Conservation (phyloP, 1,140 invertebrate species). For the Drosophila gunungcola region DNA sequence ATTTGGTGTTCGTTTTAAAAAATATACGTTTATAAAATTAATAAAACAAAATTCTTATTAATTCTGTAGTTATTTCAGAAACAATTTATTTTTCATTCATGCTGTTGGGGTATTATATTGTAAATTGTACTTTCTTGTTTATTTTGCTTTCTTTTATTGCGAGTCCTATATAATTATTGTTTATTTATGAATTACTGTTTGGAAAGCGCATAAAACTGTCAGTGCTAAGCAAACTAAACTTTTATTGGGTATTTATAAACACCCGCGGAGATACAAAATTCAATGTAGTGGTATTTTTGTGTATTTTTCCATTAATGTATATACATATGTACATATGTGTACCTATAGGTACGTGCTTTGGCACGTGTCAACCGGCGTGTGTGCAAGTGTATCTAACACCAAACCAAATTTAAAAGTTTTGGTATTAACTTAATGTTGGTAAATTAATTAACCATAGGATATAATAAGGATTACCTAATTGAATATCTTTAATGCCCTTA, state of each 20-base stretch:
- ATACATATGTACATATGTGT: background rate
- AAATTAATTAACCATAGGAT: slow-evolving; percentile 3
- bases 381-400: background rate
- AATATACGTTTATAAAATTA: too few relatives aligned
- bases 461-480: background rate
- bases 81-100: too few relatives aligned
- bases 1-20: too few relatives aligned
- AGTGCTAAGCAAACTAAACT: too few relatives aligned
- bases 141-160: background rate
- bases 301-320: slow-evolving; percentile 15
- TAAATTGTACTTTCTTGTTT: too few relatives aligned
- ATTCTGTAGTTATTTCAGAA: too few relatives aligned
- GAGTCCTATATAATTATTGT: too few relatives aligned
- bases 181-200: too few relatives aligned
- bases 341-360: background rate
- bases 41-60: too few relatives aligned
- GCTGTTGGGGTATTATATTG: too few relatives aligned
- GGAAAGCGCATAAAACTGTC: slow-evolving; percentile 5
- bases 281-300: slow-evolving; percentile 7
- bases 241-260: slow-evolving; percentile 31
- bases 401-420: slow-evolving; percentile 4
- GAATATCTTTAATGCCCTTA: background rate
- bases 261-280: slow-evolving; percentile 1
- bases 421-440: background rate
- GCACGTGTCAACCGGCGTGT: slow-evolving; percentile 10